Conservation (phyloP, 2,888 invertebrate species). For the Ectemnius continuus region DNA sequence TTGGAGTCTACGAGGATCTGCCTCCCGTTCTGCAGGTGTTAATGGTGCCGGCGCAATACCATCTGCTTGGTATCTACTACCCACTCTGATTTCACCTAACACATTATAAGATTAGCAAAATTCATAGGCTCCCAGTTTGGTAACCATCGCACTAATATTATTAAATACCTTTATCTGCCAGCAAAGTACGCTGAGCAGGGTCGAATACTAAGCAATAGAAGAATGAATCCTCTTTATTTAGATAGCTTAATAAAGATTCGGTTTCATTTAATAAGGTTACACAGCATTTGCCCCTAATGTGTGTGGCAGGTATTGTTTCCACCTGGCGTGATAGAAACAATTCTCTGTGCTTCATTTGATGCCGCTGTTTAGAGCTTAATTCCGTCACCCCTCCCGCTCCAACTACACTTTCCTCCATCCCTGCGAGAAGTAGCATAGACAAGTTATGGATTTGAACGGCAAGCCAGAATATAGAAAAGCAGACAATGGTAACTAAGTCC, state of each 20-base stretch:
- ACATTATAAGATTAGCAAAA: conserved; percentile 20
- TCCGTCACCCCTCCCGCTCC: conserved; percentile 82
- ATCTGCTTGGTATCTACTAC: conserved; percentile 98
- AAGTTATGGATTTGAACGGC: no score
- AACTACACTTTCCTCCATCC: conserved; percentile 77
- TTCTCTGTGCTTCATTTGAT: conserved; percentile 98
- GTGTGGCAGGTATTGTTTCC: conserved; percentile 98
- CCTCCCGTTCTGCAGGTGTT: conserved; percentile 78
- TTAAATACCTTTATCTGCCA: conserved; percentile 94
- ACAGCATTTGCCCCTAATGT: conserved; percentile 99
- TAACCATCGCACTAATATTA: no score
- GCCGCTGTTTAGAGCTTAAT: conserved; percentile 91
- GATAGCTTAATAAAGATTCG: conserved; percentile 96
- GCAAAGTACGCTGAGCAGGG: conserved; percentile 98
- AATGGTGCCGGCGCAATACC: conserved; percentile 83
- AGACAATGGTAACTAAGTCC: conserved; percentile 26
- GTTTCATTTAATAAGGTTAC: conserved; percentile 99
- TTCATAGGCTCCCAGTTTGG: conserved; percentile 1
- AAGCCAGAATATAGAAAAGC: conserved; percentile 15
- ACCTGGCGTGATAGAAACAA: conserved; percentile 98
- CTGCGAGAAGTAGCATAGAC: conserved; percentile 65
- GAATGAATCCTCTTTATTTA: conserved; percentile 99
- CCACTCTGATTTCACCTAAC: conserved; percentile 83
- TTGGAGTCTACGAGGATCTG: conserved; percentile 84
- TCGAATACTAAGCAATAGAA: conserved; percentile 99